A percentile compares a stretch with the other conserved stretches of the same genome.
Conservation (phyloP, 1,140 invertebrate species). For the Phortica variegata region DNA sequence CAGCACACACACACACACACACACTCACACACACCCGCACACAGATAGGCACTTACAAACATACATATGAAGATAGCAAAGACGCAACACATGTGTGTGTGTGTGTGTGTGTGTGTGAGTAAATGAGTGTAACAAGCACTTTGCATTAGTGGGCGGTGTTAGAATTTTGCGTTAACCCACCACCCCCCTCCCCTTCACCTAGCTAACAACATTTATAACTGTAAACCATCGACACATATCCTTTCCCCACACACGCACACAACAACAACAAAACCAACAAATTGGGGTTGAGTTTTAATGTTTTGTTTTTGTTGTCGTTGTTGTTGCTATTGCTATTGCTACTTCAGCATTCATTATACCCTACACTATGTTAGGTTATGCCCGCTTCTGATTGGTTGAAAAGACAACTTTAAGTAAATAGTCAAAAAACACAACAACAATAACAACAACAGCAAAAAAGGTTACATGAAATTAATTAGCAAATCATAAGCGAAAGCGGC, state of each 20-base stretch:
- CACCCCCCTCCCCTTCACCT: not conserved
- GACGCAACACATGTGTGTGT: conserved; percentile 11
- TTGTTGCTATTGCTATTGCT: too few relatives aligned
- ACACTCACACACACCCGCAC: conserved; percentile 8
- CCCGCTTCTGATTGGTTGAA: too few relatives aligned
- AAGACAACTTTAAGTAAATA: too few relatives aligned
- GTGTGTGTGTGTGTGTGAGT: too few relatives aligned
- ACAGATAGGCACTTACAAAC: conserved; percentile 7
- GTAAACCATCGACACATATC: too few relatives aligned
- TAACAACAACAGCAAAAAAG: too few relatives aligned
- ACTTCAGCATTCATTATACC: too few relatives aligned
- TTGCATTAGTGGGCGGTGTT: conserved; percentile 56
- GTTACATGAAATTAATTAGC: too few relatives aligned
- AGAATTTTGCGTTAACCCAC: conserved; percentile 36
- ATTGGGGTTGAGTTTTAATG: conserved; percentile 5
- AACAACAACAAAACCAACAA: conserved; percentile 5
- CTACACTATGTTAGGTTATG: too few relatives aligned
- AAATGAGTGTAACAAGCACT: conserved; percentile 24
- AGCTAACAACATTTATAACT: not conserved
- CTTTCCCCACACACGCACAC: conserved; percentile 17
- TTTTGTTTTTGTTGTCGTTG: conserved; percentile 9
- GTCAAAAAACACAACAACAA: too few relatives aligned
- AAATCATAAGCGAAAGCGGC: too few relatives aligned
- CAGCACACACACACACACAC: conserved; percentile 30
- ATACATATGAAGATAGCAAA: conserved; percentile 9